phyloP scores from a whole-genome alignment of 2,113 vertebrate species.

The Colossoma macropomum region DNA sequence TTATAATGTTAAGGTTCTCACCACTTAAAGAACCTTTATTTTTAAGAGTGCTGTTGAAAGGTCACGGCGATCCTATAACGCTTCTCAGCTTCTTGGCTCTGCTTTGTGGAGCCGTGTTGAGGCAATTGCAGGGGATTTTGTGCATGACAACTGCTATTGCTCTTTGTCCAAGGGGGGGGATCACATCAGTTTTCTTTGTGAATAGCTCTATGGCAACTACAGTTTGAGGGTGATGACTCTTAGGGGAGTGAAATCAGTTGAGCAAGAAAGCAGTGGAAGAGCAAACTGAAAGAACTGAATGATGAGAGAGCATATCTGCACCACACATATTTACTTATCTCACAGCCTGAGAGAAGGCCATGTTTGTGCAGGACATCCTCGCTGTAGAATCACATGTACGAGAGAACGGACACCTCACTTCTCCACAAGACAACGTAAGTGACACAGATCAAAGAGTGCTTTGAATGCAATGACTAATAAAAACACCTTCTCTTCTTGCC shows the following conservation, averaged over 20 bases:
- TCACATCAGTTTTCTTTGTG: slow-evolving; percentile 39
- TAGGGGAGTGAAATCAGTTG: slow-evolving; percentile 26
- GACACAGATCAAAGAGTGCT: slow-evolving; percentile 27
- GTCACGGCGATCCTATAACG: slow-evolving; percentile 1
- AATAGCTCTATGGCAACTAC: slow-evolving; percentile 47
- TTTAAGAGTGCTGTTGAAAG: slow-evolving; percentile 1
- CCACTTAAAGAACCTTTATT: not conserved
- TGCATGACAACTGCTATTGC: slow-evolving; percentile 39
- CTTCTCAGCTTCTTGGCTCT: not conserved
- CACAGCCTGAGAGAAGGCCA: slow-evolving; percentile 41
- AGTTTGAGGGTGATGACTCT: slow-evolving; percentile 38
- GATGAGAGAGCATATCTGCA: slow-evolving; percentile 16
- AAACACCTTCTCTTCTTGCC: not conserved
- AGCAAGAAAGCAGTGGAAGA: slow-evolving; percentile 15
- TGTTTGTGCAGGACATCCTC: slow-evolving; percentile 39
- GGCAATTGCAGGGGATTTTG: slow-evolving; percentile 5
- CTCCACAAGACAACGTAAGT: not conserved
- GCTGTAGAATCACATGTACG: slow-evolving; percentile 15
- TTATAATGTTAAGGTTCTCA: too few relatives aligned
- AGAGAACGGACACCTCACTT: not conserved
- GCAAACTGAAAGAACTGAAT: slow-evolving; percentile 34
- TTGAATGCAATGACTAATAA: slow-evolving; percentile 25
- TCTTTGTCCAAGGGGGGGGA: slow-evolving; percentile 27
- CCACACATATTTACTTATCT: slow-evolving; percentile 57
- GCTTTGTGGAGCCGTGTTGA: slow-evolving; percentile 19